Percentiles rank a stretch among this genome's conserved stretches.
phyloP scores from a whole-genome alignment of 2,113 vertebrate genomes.

The Paedocypris sp. region DNA sequence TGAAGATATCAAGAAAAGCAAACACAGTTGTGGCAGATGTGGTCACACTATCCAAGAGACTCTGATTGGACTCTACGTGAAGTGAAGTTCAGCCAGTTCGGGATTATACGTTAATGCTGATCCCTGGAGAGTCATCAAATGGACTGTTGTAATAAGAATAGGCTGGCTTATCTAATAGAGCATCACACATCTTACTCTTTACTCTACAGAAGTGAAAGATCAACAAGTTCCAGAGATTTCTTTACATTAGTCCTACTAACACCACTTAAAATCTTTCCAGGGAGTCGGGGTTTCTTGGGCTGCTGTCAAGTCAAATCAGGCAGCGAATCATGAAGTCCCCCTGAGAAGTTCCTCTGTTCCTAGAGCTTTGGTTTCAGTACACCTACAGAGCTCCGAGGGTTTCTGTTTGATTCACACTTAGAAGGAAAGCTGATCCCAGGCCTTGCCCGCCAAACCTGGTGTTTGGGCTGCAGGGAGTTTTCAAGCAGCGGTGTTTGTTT shows the following conservation, averaged over 20 bases:
- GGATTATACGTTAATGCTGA: constrained; percentile 43
- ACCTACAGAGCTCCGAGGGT: not conserved
- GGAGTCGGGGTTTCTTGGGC: constrained; percentile 9
- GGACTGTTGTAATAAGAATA: constrained; percentile 42
- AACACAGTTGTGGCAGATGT: constrained; percentile 28
- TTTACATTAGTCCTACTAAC: not conserved
- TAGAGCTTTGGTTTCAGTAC: not conserved
- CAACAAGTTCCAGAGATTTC: not conserved
- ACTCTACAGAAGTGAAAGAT: not conserved
- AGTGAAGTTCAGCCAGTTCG: constrained; percentile 32
- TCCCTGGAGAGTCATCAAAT: constrained; percentile 41
- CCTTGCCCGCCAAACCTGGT: constrained; percentile 14
- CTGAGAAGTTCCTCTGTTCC: not conserved
- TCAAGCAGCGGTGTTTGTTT: constrained; percentile 40
- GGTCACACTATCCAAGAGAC: not conserved
- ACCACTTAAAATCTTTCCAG: constrained; percentile 3
- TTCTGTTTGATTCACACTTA: constrained; percentile 12
- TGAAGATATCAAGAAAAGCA: constrained; percentile 1
- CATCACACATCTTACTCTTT: not conserved
- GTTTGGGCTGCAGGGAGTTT: constrained; percentile 41
- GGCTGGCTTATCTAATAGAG: constrained; percentile 45
- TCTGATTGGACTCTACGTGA: constrained; percentile 5
- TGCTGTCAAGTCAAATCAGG: constrained; percentile 19
- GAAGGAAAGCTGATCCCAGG: not conserved
- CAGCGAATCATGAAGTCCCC: not conserved